Percentiles rank a stretch among this genome's conserved stretches.
Conservation (phyloP, 2,797 vertebrate genomes). For the Dallia pectoralis region DNA sequence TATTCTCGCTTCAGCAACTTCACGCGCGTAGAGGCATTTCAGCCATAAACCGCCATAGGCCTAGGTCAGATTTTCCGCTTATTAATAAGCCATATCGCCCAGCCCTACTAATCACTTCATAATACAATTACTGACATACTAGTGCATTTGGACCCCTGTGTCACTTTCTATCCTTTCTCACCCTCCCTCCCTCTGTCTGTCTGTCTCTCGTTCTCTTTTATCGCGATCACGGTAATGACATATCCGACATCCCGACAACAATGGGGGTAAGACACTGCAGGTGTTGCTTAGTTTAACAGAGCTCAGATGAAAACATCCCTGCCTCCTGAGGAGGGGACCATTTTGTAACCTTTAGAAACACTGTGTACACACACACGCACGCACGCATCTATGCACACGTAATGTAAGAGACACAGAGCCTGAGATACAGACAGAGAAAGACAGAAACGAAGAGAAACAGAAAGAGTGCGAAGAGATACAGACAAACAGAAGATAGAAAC, state of each 20-base stretch:
- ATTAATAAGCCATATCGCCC: too few species aligned
- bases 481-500: conserved; percentile 5
- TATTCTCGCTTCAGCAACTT: too few species aligned
- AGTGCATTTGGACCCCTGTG: conserved; percentile 26
- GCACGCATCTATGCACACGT: background rate
- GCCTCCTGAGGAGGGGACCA: too few species aligned
- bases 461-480: background rate
- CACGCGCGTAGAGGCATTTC: too few species aligned
- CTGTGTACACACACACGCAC: conserved; percentile 11
- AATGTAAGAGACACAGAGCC: background rate
- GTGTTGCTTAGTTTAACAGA: too few species aligned
- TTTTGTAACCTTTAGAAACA: too few species aligned
- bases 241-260: background rate
- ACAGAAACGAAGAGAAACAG: background rate
- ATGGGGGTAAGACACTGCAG: too few species aligned
- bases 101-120: too few species aligned
- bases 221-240: background rate
- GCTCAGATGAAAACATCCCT: too few species aligned
- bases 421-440: conserved; percentile 1
- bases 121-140: too few species aligned
- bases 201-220: background rate
- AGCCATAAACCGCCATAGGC: too few species aligned
- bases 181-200: conserved; percentile 27
- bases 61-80: too few species aligned
- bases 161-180: conserved; percentile 32